A percentile compares a stretch with the other conserved stretches of the same genome.
phyloP scores from a whole-genome alignment of 2,888 invertebrate species.

The Gymnosoma rotundatum region DNA sequence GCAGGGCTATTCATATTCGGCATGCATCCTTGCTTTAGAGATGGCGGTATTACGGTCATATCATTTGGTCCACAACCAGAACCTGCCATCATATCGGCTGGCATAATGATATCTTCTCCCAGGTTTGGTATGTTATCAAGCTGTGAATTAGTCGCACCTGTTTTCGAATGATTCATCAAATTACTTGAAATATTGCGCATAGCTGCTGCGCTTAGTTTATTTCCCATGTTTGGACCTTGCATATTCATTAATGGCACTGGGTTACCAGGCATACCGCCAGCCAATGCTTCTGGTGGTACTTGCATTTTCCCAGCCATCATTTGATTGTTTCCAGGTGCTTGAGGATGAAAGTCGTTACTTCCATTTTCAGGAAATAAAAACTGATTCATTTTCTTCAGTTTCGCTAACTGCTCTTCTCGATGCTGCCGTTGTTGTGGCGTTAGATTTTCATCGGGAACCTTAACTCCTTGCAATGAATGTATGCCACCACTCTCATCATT shows the following conservation, averaged over 20 bases:
- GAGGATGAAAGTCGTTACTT: conserved; percentile 66
- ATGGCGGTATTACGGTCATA: conserved; percentile 60
- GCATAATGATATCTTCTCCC: conserved; percentile 77
- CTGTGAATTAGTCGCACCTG: conserved; percentile 53
- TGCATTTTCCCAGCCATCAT: conserved; percentile 67
- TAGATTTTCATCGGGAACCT: conserved; percentile 97
- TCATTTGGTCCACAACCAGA: conserved; percentile 52
- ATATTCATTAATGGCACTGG: conserved; percentile 62
- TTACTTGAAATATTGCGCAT: conserved; percentile 73
- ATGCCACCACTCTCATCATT: conserved; percentile 77
- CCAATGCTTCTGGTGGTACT: conserved; percentile 42
- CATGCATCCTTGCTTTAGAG: conserved; percentile 68
- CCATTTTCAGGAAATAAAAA: conserved; percentile 93
- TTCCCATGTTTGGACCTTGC: conserved; percentile 59
- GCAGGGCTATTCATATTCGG: conserved; percentile 66
- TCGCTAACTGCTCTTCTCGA: conserved; percentile 95
- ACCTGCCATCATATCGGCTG: conserved; percentile 72
- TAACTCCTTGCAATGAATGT: conserved; percentile 88
- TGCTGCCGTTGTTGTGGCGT: conserved; percentile 98
- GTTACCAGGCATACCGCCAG: conserved; percentile 49
- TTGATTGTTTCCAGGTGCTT: conserved; percentile 59
- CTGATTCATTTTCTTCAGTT: conserved; percentile 94
- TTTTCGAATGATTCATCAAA: conserved; percentile 65
- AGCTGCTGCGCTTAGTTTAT: conserved; percentile 69
- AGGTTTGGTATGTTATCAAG: conserved; percentile 72